These are phyloP conservation scores for Bovichtus variegatus DNA, from an alignment of 2,797 vertebrate genomes.

Conservation along the genomic window DNA sequence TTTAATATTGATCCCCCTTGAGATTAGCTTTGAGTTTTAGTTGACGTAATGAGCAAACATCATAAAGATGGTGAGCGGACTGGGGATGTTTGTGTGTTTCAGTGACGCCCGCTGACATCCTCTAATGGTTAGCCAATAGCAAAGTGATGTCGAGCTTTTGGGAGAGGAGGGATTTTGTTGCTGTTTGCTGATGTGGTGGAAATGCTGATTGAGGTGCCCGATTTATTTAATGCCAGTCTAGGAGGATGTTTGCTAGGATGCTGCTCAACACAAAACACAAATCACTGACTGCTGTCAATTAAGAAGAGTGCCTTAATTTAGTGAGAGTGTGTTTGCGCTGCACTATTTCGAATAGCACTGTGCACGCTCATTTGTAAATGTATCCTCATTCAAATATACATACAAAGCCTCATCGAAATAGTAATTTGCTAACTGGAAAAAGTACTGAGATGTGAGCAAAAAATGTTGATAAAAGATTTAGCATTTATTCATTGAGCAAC, in stretches of 20 bases:
- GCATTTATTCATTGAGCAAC: no score
- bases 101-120: conserved; percentile 35
- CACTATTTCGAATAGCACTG: conserved; percentile 21
- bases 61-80: conserved; percentile 11
- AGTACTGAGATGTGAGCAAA: no score
- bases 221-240: conserved; percentile 42
- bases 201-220: conserved; percentile 57
- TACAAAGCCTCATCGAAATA: conserved; percentile 22
- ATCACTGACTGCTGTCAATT: conserved; percentile 75
- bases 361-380: conserved; percentile 54
- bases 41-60: conserved; percentile 43
- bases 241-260: conserved; percentile 57
- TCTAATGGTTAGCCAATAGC: conserved; percentile 26
- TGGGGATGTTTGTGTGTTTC: conserved; percentile 22
- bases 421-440: no score
- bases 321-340: conserved; percentile 19
- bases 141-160: conserved; percentile 31
- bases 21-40: conserved; percentile 27
- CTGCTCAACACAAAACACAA: conserved; percentile 67
- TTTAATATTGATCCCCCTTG: conserved; percentile 43
- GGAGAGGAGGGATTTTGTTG: conserved; percentile 24
- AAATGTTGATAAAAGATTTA: no score
- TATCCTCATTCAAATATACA: conserved; percentile 38
- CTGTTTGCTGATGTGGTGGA: conserved; percentile 55
- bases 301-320: conserved; percentile 75